Conservation (phyloP, 2,888 invertebrate genomes). For the Tinea pellionella region DNA sequence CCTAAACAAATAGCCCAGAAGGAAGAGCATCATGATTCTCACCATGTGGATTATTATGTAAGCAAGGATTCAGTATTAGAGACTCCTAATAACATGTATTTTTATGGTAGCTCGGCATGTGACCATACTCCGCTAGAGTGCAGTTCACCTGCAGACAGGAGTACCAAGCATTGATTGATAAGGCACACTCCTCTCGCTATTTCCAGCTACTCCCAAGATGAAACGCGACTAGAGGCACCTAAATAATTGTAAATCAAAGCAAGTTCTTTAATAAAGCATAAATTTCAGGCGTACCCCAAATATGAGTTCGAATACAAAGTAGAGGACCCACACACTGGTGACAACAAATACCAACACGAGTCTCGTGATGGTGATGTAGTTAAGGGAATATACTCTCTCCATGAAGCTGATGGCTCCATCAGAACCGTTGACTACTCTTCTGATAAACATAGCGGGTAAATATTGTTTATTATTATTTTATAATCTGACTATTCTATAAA, state of each 20-base stretch:
- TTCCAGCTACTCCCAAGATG: too few species aligned
- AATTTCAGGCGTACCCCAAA: conserved; percentile 29
- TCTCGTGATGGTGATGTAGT: conserved; percentile 56
- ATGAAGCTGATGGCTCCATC: conserved; percentile 46
- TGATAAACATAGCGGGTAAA: conserved; percentile 58
- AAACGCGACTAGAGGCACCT: too few species aligned
- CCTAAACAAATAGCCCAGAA: background rate
- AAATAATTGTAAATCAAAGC: background rate
- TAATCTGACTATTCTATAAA: too few species aligned
- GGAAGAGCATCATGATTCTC: conserved; percentile 17
- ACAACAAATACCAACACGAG: conserved; percentile 46
- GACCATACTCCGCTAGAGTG: too few species aligned
- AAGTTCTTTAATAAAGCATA: conserved; percentile 7
- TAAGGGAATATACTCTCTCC: conserved; percentile 54
- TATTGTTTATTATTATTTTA: background rate
- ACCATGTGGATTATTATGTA: conserved; percentile 36
- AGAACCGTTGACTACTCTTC: conserved; percentile 56
- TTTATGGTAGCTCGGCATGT: too few species aligned
- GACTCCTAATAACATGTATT: background rate
- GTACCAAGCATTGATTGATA: too few species aligned
- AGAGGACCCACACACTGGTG: conserved; percentile 45
- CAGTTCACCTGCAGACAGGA: too few species aligned
- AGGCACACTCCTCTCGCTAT: too few species aligned
- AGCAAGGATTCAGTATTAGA: conserved; percentile 19
- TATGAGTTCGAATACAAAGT: conserved; percentile 43